phyloP scores from a whole-genome alignment of 2,797 vertebrate species.

The Gastrophryne carolinensis region DNA sequence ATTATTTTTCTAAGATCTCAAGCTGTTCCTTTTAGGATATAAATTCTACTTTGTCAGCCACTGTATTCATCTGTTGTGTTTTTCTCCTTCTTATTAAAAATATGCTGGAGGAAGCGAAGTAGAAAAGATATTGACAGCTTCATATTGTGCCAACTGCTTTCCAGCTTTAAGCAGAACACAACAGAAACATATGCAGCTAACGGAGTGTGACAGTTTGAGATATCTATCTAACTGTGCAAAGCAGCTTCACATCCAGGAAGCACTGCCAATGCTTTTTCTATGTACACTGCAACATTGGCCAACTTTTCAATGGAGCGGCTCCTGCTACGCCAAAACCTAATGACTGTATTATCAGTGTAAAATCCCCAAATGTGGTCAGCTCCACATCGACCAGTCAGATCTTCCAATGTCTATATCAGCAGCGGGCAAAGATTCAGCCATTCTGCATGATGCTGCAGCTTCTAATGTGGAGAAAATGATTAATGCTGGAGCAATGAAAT shows the following conservation, averaged over 20 bases:
- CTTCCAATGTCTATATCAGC: neutral
- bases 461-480: no score
- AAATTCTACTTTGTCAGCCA: slow-evolving; percentile 11
- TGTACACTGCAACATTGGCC: neutral
- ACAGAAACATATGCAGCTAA: slow-evolving; percentile 47
- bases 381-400: neutral
- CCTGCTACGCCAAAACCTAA: neutral
- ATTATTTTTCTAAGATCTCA: neutral
- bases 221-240: slow-evolving; percentile 31
- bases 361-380: neutral
- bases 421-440: neutral
- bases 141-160: slow-evolving; percentile 41
- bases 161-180: slow-evolving; percentile 14
- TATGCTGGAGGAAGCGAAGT: slow-evolving; percentile 32
- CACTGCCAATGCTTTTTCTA: slow-evolving; percentile 18
- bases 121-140: slow-evolving; percentile 49
- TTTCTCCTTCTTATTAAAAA: slow-evolving; percentile 13
- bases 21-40: neutral
- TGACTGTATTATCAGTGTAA: neutral
- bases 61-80: neutral
- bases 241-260: neutral
- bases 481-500: no score
- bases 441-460: no score
- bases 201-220: slow-evolving; percentile 41
- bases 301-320: slow-evolving; percentile 5